A percentile compares a stretch with the other conserved stretches of the same genome.
These are phyloP conservation scores for Neodiprion pinetum DNA, from an alignment of 1,140 invertebrate species.

Conservation along the genomic window DNA sequence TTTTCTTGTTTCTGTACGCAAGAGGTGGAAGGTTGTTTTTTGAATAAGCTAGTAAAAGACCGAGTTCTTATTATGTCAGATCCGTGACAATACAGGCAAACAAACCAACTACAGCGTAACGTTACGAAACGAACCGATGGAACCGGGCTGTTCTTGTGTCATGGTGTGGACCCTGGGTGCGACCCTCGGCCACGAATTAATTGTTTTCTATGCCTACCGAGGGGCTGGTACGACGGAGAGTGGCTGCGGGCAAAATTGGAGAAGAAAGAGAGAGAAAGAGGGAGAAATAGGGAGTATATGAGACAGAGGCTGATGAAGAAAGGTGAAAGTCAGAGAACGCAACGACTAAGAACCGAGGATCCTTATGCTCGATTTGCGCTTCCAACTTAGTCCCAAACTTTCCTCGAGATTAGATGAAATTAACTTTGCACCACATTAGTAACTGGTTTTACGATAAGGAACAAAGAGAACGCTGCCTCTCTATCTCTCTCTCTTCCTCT, in stretches of 20 bases:
- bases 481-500: neutral
- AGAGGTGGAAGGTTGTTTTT: too few species aligned
- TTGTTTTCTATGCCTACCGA: neutral
- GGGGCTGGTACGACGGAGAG: neutral
- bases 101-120: too few species aligned
- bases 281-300: neutral
- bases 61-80: too few species aligned
- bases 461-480: neutral
- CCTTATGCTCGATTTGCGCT: constrained; percentile 4
- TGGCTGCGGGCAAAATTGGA: neutral
- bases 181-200: neutral
- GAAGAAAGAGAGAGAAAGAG: too few species aligned
- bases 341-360: neutral
- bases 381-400: neutral
- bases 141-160: neutral
- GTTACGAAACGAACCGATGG: too few species aligned
- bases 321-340: neutral
- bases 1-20: too few species aligned
- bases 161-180: neutral
- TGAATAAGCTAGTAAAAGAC: too few species aligned
- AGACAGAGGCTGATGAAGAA: neutral
- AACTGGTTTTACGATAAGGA: constrained; percentile 16
- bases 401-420: constrained; percentile 12
- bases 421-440: constrained; percentile 13
- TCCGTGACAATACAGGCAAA: too few species aligned